Evolutionary conservation across 2,888 invertebrate genomes (phyloP), one percentile per base, ranked within the genome.

Genomic region (Lasioglossum vierecki): DNA sequence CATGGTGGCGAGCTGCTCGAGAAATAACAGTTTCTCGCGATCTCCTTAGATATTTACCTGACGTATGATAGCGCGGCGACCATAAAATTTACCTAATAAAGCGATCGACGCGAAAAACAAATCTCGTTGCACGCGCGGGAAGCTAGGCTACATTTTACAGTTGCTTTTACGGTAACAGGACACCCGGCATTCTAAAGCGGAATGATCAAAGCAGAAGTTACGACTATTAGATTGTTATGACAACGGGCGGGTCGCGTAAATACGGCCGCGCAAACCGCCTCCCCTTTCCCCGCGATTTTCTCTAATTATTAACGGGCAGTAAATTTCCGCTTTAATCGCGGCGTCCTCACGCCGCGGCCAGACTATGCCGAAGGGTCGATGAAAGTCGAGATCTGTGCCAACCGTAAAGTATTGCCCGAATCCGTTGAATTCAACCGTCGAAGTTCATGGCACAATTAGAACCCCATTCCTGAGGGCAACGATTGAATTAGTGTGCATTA

Each of bases 261-360:
- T 79, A 78, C 41, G 18, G 41, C 8, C 41, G 35, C 46, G 30
- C 26, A 74, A 74, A 44, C 72, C 30, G 41, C 18, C 22, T 30
- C 41, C 60, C 79, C 72, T 46, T 76, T 66, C 74, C 26, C 60
- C 60, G 30, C 80, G 77, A 83, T 88, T 81, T 81, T 68, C 78
- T 83, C 85, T 87, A 83, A 88, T 90, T 88, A 90, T 90, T 86
- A 90, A 88, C 85, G 83, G 79, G 53, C 81, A 74, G 86, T 90
- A 88, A 90, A 90, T 90, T 88, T 86, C 86, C 68, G 84, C 80
- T 83, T 88, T 84, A 88, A 90, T 88, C 77, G 82, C 30, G 71
- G 74, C 73, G 57, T 75, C 80, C 87, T 83, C 57, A 30, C 68
- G 80, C 71, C 80, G 76, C 66, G 66, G 13, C 60, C 74, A 70